Base-by-base conservation (phyloP, 2,797 vertebrate species). In the Sebastes itinus region DNA sequence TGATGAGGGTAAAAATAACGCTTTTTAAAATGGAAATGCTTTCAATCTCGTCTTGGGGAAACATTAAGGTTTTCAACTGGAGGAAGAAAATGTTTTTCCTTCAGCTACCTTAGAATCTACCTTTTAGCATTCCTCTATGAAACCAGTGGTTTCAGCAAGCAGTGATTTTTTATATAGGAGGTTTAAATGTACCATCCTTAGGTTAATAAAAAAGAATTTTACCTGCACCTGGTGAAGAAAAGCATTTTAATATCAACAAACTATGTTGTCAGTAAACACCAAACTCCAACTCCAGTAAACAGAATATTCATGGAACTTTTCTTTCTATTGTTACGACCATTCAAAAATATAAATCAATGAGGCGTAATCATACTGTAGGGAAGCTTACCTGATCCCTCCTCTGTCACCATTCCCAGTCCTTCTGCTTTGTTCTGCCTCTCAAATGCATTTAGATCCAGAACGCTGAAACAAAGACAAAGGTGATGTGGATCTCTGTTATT, bases 401-500 rank as follows among this genome's bases (percentile, higher is more conserved):
- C 98, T 2, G 98, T 99, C 87, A 99, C 97, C 98, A 99, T 99
- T 6, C 98, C 98, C 76, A 99, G 96, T 61, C 98, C 98, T 90
- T 99, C 98, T 4, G 98, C 98, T 95, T 99, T 99, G 93, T 99
- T 99, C 90, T 99, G 98, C 67, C 98, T 95, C 93, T 99, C 98
- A 83, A 99, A 99, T 0, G 98, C 98, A 86, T 99, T 99, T 64
- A 99, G 95, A 87, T 99, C 98, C 78, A 99, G 96, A 90, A 99
- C 98, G 81, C 98, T 99, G 89, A 4, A 89, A 91, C 54, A 88
- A 72, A 86, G 10, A 66, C n/a, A 52, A 8, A 54, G 6, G 18
- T 3, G 4, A 2, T 2, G 2, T 75, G 7, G 30, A 25, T 18
- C n/a, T 69, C 2, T 27, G 2, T 14, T 46, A 33, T 30, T 8